Evolutionary conservation across 2,888 invertebrate genomes (phyloP).

Genomic region (Caenorhabditis doughertyi): DNA sequence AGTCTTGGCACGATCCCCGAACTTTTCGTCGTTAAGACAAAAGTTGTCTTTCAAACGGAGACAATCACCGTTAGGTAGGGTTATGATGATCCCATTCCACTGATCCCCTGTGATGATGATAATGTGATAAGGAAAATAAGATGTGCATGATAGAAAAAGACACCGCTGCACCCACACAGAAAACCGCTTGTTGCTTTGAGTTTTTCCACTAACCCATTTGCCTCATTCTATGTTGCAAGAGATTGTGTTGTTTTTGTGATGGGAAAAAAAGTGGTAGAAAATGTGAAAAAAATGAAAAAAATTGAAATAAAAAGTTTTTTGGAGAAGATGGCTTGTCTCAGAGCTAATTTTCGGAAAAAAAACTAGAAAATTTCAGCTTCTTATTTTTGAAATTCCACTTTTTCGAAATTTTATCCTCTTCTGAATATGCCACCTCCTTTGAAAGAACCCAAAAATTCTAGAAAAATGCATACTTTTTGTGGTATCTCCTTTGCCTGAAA

Average conservation of each 20-base stretch:
- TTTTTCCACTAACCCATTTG: slow-evolving; percentile 44
- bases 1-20: slow-evolving; percentile 54
- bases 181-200: slow-evolving; percentile 21
- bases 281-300: background rate
- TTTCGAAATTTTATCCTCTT: too few relatives aligned
- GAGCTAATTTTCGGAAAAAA: too few relatives aligned
- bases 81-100: background rate
- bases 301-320: too few relatives aligned
- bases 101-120: background rate
- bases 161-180: slow-evolving; percentile 22
- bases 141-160: background rate
- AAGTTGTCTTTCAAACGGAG: slow-evolving; percentile 65
- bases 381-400: too few relatives aligned
- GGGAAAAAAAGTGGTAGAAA: background rate
- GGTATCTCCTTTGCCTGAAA: too few relatives aligned
- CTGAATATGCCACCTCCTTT: too few relatives aligned
- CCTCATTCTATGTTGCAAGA: slow-evolving; percentile 7
- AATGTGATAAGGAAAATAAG: background rate
- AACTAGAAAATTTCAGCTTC: too few relatives aligned
- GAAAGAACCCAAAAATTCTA: too few relatives aligned
- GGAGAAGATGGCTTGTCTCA: too few relatives aligned
- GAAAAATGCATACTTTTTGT: too few relatives aligned
- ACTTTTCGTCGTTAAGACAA: slow-evolving; percentile 58
- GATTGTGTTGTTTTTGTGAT: background rate
- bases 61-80: slow-evolving; percentile 61